A percentile compares a stretch with the other conserved stretches of the same genome.
Evolutionary conservation across 2,113 vertebrate species (phyloP).

Genomic region (Trematomus loennbergii): DNA sequence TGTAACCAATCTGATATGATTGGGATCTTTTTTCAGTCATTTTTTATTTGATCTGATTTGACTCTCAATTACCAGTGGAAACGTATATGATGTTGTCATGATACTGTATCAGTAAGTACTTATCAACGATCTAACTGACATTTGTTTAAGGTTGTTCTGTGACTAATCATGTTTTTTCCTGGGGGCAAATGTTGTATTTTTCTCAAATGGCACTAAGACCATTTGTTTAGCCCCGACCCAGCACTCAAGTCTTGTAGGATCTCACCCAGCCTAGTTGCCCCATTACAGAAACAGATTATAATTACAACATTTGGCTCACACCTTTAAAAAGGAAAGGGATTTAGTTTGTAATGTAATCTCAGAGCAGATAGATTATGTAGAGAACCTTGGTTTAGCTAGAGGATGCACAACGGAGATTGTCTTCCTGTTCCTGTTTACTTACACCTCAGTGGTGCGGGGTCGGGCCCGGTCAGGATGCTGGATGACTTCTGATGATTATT

Average conservation of each 20-base stretch:
- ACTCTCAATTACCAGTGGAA: not conserved
- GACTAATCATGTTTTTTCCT: not conserved
- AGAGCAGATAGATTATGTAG: not conserved
- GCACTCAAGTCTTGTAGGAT: not conserved
- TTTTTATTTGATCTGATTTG: too few relatives aligned
- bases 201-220: not conserved
- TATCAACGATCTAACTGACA: not conserved
- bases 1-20: not conserved
- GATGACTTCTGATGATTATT: slow-evolving; percentile 95
- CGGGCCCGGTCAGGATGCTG: slow-evolving; percentile 90
- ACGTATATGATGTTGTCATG: not conserved
- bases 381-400: too few relatives aligned
- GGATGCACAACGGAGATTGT: not conserved
- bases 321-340: not conserved
- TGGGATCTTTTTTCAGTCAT: too few relatives aligned
- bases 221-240: not conserved
- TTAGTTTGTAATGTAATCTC: not conserved
- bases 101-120: not conserved
- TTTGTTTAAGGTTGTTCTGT: not conserved
- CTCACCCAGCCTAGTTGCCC: not conserved
- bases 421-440: slow-evolving; percentile 32
- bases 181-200: not conserved
- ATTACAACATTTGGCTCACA: not conserved
- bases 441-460: slow-evolving; percentile 89
- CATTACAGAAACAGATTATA: not conserved